Conservation (phyloP, 2,888 invertebrate genomes). For the Gymnosoma rotundatum region DNA sequence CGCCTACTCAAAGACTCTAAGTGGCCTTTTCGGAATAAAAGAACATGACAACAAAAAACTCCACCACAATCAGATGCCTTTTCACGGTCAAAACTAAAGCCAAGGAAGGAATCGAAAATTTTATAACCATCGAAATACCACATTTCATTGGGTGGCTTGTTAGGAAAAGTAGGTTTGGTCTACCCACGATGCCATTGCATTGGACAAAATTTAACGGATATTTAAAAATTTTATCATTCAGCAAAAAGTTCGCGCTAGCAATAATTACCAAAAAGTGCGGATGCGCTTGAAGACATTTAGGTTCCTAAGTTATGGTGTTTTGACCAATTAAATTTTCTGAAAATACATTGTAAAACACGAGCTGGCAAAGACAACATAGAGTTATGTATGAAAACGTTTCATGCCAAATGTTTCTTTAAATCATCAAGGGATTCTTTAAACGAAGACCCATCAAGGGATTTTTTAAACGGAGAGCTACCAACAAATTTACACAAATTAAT, state of each 20-base stretch:
- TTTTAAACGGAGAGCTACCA: too few relatives aligned
- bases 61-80: background rate
- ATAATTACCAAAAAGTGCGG: background rate
- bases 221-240: background rate
- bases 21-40: background rate
- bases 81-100: constrained; percentile 2
- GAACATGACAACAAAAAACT: background rate
- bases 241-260: too few relatives aligned
- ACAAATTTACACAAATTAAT: too few relatives aligned
- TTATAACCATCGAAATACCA: background rate
- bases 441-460: background rate
- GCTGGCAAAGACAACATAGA: background rate
- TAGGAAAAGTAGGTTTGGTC: too few relatives aligned
- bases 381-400: background rate
- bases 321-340: background rate
- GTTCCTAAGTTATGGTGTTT: background rate
- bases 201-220: background rate
- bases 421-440: too few relatives aligned
- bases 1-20: background rate
- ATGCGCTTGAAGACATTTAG: background rate
- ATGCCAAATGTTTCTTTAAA: background rate
- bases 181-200: background rate
- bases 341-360: background rate
- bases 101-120: background rate
- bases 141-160: too few relatives aligned